A percentile compares a stretch with the other conserved stretches of the same genome.
Evolutionary conservation across 2,113 vertebrate species (phyloP).

Genomic region (Trematomus loennbergii): DNA sequence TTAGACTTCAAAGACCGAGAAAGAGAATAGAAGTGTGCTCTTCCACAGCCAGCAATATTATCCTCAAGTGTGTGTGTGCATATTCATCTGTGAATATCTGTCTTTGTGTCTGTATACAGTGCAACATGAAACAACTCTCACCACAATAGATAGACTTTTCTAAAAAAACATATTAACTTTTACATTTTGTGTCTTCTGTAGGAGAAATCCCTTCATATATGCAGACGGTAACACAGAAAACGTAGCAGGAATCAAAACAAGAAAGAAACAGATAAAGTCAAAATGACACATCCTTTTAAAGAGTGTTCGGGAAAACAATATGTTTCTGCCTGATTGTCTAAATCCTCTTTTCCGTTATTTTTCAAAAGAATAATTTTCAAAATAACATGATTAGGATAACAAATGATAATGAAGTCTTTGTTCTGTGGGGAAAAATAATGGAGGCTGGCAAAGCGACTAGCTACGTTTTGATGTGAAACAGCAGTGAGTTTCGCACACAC

Average conservation of each 20-base stretch:
- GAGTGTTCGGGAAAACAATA: slow-evolving; percentile 50
- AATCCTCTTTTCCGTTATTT: slow-evolving; percentile 52
- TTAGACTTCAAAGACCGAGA: slow-evolving; percentile 85
- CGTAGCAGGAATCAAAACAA: slow-evolving; percentile 25
- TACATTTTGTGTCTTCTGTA: background rate
- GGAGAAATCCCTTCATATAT: background rate
- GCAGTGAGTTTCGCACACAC: slow-evolving; percentile 17
- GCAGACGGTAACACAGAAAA: background rate
- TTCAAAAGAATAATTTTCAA: slow-evolving; percentile 62
- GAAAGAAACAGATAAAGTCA: slow-evolving; percentile 28
- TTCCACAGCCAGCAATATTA: slow-evolving; percentile 53
- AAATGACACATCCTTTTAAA: slow-evolving; percentile 38
- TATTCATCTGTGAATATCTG: slow-evolving; percentile 19
- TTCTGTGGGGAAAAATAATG: slow-evolving; percentile 36
- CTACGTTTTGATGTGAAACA: slow-evolving; percentile 67
- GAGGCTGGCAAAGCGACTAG: slow-evolving; percentile 55
- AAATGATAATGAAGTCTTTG: slow-evolving; percentile 71
- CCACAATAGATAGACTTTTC: background rate
- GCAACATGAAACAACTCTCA: background rate
- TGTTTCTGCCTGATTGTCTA: slow-evolving; percentile 55
- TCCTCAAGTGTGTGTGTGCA: slow-evolving; percentile 24
- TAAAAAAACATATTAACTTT: background rate
- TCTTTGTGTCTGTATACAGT: background rate
- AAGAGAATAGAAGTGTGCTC: slow-evolving; percentile 76
- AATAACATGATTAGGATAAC: slow-evolving; percentile 69